These are phyloP conservation scores for Catocala sponsa DNA, from an alignment of 2,888 invertebrate species.

Conservation along the genomic window DNA sequence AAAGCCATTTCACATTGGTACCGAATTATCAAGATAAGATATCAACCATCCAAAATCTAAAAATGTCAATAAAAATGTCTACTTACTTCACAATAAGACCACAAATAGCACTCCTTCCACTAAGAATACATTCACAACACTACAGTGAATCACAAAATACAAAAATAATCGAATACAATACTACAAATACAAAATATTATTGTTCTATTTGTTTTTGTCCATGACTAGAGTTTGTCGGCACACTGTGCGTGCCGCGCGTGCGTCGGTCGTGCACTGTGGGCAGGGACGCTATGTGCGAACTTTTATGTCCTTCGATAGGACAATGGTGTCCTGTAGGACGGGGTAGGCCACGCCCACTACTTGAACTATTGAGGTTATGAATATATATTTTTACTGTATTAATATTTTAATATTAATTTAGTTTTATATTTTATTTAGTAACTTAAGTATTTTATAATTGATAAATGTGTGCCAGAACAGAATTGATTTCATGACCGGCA, in stretches of 20 bases:
- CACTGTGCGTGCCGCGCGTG: conserved; percentile 50
- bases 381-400: too few species aligned
- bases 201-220: conserved; percentile 24
- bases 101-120: conserved; percentile 2
- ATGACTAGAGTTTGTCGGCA: conserved; percentile 42
- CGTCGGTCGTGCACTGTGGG: conserved; percentile 63
- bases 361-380: conserved; percentile 26
- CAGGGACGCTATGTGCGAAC: conserved; percentile 48
- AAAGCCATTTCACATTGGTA: too few species aligned
- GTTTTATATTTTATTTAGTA: not conserved
- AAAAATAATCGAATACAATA: conserved; percentile 10
- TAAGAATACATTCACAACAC: conserved; percentile 26
- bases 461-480: too few species aligned
- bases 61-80: too few species aligned
- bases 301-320: conserved; percentile 50
- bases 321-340: conserved; percentile 43
- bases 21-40: too few species aligned
- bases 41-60: too few species aligned
- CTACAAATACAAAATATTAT: conserved; percentile 13
- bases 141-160: conserved; percentile 11
- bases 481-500: too few species aligned
- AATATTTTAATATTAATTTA: conserved; percentile 6
- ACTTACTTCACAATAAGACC: conserved; percentile 6
- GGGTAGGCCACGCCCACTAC: conserved; percentile 64
- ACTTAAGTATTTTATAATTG: too few species aligned